These are phyloP conservation scores for Papio anubis DNA, from an alignment of 2,113 vertebrate genomes.

Conservation along the genomic window DNA sequence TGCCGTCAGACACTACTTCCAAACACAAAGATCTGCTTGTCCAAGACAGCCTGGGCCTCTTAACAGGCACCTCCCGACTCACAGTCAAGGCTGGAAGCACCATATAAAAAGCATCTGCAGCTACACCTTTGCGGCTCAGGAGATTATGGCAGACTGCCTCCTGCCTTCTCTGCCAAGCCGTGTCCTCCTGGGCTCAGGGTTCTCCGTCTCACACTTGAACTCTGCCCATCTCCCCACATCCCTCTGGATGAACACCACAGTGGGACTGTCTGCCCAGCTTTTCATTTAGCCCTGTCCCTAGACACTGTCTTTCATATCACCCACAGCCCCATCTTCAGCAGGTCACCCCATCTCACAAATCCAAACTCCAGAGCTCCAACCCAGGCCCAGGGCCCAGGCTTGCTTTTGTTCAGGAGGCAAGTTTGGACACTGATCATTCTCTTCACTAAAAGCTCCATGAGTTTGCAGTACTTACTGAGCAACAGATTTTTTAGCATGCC, in stretches of 20 bases:
- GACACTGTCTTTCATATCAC: neutral
- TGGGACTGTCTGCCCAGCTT: neutral
- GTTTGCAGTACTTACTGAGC: neutral
- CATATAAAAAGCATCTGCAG: neutral
- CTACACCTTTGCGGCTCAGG: neutral
- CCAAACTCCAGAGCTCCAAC: neutral
- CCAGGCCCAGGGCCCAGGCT: neutral
- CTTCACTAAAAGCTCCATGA: neutral
- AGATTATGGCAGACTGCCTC: neutral
- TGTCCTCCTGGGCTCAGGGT: neutral
- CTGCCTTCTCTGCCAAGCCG: neutral
- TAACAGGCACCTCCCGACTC: neutral
- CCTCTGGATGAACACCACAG: neutral
- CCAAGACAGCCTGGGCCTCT: neutral
- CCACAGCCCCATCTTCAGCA: too few species aligned
- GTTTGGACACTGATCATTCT: neutral
- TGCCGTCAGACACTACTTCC: neutral
- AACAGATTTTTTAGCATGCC: neutral
- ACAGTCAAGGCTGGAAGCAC: neutral
- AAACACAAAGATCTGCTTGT: constrained; percentile 30
- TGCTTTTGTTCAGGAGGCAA: neutral
- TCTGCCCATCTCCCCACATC: neutral
- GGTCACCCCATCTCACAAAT: neutral
- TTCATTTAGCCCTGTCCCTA: neutral
- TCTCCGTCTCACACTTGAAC: neutral